Conservation (phyloP, 2,888 invertebrate species). For the Amphipyra berbera region DNA sequence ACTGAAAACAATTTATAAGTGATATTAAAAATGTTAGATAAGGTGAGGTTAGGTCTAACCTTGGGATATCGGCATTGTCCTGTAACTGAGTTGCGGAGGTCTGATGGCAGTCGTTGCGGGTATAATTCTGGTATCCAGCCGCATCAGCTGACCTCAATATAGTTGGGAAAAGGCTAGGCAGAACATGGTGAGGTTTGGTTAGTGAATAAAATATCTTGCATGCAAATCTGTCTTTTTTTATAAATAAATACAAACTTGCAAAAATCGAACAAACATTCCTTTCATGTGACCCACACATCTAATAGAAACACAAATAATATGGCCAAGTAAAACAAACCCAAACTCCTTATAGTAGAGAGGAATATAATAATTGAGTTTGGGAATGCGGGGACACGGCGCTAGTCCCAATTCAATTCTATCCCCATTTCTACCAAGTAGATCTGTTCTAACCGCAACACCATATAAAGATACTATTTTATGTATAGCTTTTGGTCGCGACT, state of each 20-base stretch:
- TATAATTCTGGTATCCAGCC: too few relatives aligned
- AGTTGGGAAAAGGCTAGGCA: too few relatives aligned
- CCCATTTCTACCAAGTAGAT: constrained; percentile 64
- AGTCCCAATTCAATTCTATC: constrained; percentile 67
- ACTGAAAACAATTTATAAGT: too few relatives aligned
- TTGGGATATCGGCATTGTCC: too few relatives aligned
- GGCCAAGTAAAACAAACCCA: constrained; percentile 29
- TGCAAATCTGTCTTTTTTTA: too few relatives aligned
- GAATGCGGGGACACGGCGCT: constrained; percentile 65
- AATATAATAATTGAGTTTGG: constrained; percentile 74
- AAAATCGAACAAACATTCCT: neutral
- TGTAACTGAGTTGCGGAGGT: too few relatives aligned
- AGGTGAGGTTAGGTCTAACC: too few relatives aligned
- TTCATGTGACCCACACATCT: constrained; percentile 4
- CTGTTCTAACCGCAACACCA: constrained; percentile 44
- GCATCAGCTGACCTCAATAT: too few relatives aligned
- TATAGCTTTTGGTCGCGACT: constrained; percentile 3
- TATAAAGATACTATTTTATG: constrained; percentile 32
- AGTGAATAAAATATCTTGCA: too few relatives aligned
- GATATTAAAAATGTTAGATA: too few relatives aligned
- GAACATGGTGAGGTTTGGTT: too few relatives aligned
- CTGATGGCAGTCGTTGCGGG: too few relatives aligned
- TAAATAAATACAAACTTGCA: neutral
- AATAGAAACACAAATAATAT: constrained; percentile 47
- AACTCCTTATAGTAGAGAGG: constrained; percentile 22